A percentile compares a stretch with the other conserved stretches of the same genome.
Conservation (phyloP, 2,888 invertebrate species). For the Trichacis sp. region DNA sequence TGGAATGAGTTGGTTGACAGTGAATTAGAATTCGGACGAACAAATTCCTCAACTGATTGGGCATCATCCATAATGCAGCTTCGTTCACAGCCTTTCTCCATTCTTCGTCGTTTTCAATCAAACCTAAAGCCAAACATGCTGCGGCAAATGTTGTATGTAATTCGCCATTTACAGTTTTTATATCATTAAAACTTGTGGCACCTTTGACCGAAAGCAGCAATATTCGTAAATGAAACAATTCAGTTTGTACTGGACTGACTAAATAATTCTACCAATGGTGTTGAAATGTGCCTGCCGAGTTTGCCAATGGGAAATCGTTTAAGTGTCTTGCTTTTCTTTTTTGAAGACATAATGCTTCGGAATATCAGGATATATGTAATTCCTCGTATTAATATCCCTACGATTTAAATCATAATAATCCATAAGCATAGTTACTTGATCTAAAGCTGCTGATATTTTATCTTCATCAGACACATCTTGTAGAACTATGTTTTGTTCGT, state of each 20-base stretch:
- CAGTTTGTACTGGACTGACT: too few species aligned
- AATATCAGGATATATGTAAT: slow-evolving; percentile 29
- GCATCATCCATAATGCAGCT: too few species aligned
- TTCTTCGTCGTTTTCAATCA: too few species aligned
- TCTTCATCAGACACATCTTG: too few species aligned
- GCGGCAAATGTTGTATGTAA: slow-evolving; percentile 36
- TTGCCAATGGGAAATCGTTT: slow-evolving; percentile 9
- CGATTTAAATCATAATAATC: slow-evolving; percentile 29
- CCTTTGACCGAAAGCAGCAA: slow-evolving; percentile 48
- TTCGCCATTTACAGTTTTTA: slow-evolving; percentile 49
- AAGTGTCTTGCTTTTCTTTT: slow-evolving; percentile 22
- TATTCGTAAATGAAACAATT: too few species aligned
- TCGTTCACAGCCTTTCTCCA: slow-evolving; percentile 23
- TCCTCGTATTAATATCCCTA: slow-evolving; percentile 20
- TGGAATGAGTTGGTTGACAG: too few species aligned
- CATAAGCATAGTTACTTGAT: slow-evolving; percentile 20
- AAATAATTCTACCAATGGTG: slow-evolving; percentile 44
- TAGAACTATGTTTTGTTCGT: too few species aligned
- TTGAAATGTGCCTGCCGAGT: too few species aligned
- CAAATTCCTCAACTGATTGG: slow-evolving; percentile 50
- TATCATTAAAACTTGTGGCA: slow-evolving; percentile 44
- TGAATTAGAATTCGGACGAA: too few species aligned
- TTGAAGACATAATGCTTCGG: slow-evolving; percentile 23
- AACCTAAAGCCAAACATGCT: slow-evolving; percentile 20
- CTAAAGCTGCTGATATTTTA: too few species aligned